Evolutionary conservation across 2,797 vertebrate species (phyloP), one percentile per base, ranked within the genome.

Genomic region (Sebastes paucispinis): DNA sequence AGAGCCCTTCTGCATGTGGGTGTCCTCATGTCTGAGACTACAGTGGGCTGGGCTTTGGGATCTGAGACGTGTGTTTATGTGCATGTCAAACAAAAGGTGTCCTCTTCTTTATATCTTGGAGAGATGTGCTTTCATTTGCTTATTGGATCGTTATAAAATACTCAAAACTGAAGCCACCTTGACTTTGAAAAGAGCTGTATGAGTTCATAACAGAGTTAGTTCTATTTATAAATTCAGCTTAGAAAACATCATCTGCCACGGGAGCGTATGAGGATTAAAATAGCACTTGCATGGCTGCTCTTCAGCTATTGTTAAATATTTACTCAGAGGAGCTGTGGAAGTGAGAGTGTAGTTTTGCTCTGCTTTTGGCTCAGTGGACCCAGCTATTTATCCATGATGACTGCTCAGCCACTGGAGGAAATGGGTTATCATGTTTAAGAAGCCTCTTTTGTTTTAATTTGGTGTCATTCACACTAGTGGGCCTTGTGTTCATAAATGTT

Each of bases 231-330:
- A 68, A 77, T 79, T 77, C 50, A 54, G 77, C 69, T 86, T 85
- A 73, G 90, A 85, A 91, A 84, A 83, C 82, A 79, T 88, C 64
- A 83, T 90, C 87, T 90, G 88, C 86, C 79, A 88, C 75, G 78
- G 71, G 81, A 91, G 80, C 69, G 81, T 81, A 77, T 68, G 85
- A 85, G 80, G 92, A 91, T 93, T 93, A 91, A 94, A 92, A 94
- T 91, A 92, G 92, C 84, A 79, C 72, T 73, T 79, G 89, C 75
- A 76, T 32, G 47, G 84, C 89, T 88, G 88, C 87, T 90, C 79
- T 84, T 92, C 80, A 89, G 87, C 83, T 86, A 85, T 91, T 92
- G 92, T 93, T 88, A 90, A 90, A 93, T 88, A 91, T 92, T 94
- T 89, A 91, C 91, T 87, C 25, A 20, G 83, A 68, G 69, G 73